phyloP scores from a whole-genome alignment of 2,888 invertebrate species.

The Muschampia plurimacula region DNA sequence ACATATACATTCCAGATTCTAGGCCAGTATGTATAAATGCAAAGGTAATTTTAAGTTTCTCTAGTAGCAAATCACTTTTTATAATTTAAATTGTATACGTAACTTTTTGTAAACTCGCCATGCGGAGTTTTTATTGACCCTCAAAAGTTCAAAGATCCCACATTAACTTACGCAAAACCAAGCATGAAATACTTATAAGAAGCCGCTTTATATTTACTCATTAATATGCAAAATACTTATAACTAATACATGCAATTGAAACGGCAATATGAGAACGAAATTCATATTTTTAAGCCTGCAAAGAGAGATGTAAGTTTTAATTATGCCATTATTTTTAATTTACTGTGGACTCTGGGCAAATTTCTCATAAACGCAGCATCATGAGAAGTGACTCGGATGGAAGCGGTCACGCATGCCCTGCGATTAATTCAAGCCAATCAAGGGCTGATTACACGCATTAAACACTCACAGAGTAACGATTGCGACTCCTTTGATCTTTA shows the following conservation, averaged over 20 bases:
- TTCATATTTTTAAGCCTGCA: constrained; percentile 55
- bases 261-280: constrained; percentile 55
- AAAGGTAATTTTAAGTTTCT: background rate
- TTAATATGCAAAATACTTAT: constrained; percentile 39
- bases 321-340: constrained; percentile 82
- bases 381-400: constrained; percentile 67
- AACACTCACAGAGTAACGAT: constrained; percentile 62
- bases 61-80: background rate
- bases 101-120: background rate
- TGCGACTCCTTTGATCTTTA: constrained; percentile 47
- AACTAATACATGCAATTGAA: constrained; percentile 51
- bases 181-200: constrained; percentile 15
- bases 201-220: constrained; percentile 31
- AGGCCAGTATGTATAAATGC: background rate
- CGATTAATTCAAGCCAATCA: constrained; percentile 85
- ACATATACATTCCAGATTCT: background rate
- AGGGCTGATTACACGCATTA: constrained; percentile 83
- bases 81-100: background rate
- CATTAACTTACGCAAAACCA: background rate
- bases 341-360: constrained; percentile 65
- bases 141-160: constrained; percentile 31
- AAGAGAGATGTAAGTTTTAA: constrained; percentile 74
- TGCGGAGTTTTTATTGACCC: constrained; percentile 2
- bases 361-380: constrained; percentile 73
- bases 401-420: constrained; percentile 81